Evolutionary conservation across 2,888 invertebrate genomes (phyloP).

Genomic region (Himalopsyche anomala): DNA sequence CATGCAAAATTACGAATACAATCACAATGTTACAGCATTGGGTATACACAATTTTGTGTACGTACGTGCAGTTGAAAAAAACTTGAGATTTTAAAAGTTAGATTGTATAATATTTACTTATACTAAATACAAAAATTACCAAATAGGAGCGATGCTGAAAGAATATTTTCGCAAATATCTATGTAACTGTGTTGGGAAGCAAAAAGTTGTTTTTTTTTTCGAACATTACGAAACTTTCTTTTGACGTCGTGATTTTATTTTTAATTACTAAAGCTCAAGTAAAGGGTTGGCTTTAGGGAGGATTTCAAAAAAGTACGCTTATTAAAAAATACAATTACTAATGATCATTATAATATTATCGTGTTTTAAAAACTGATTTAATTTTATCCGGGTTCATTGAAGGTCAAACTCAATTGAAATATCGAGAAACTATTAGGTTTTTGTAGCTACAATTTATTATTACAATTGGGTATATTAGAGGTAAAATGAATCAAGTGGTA

Average conservation of each 20-base stretch:
- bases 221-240: constrained; percentile 5
- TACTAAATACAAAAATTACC: not conserved
- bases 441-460: too few species aligned
- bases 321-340: too few species aligned
- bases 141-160: not conserved
- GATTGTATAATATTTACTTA: not conserved
- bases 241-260: constrained; percentile 3
- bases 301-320: too few species aligned
- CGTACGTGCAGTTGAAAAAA: not conserved
- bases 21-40: not conserved
- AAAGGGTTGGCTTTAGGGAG: too few species aligned
- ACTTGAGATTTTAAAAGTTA: not conserved
- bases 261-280: not conserved
- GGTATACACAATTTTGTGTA: not conserved
- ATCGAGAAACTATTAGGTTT: too few species aligned
- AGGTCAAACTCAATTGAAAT: too few species aligned
- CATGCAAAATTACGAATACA: not conserved
- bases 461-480: too few species aligned
- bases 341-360: too few species aligned
- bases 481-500: too few species aligned
- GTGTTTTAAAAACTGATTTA: too few species aligned
- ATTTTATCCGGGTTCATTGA: too few species aligned
- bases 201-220: not conserved
- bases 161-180: not conserved
- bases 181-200: not conserved